Percentiles rank a stretch among this genome's conserved stretches.
phyloP scores from a whole-genome alignment of 2,888 invertebrate genomes.

The Agonopterix arenella region DNA sequence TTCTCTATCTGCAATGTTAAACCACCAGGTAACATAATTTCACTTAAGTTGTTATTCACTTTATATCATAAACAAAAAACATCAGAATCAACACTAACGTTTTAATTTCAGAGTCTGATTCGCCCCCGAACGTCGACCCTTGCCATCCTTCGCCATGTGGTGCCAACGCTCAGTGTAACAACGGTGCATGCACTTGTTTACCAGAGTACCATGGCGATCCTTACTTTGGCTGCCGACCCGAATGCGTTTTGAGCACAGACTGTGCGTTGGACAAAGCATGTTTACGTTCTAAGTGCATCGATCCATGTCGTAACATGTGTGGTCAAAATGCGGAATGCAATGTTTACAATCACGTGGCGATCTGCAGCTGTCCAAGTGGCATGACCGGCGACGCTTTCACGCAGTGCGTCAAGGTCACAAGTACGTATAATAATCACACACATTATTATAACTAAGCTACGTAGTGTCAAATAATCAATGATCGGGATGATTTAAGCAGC shows the following conservation, averaged over 20 bases:
- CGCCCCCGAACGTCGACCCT: slow-evolving; percentile 70
- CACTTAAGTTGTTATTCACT: background rate
- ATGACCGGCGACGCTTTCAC: slow-evolving; percentile 85
- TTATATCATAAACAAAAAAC: slow-evolving; percentile 1
- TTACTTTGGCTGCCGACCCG: slow-evolving; percentile 85
- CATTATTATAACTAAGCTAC: too few relatives aligned
- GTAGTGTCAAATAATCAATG: too few relatives aligned
- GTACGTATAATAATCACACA: slow-evolving; percentile 47
- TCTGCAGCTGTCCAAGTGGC: slow-evolving; percentile 79
- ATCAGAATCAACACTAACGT: background rate
- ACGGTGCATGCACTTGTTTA: slow-evolving; percentile 85
- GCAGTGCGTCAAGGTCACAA: slow-evolving; percentile 76
- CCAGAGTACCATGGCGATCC: slow-evolving; percentile 89
- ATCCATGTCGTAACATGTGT: slow-evolving; percentile 91
- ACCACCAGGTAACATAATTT: slow-evolving; percentile 46
- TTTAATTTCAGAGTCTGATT: slow-evolving; percentile 30
- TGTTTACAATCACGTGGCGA: slow-evolving; percentile 83
- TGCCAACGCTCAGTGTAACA: slow-evolving; percentile 83
- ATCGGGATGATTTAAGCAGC: too few relatives aligned
- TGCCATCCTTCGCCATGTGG: slow-evolving; percentile 89
- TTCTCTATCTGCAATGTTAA: slow-evolving; percentile 81
- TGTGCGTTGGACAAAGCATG: slow-evolving; percentile 88
- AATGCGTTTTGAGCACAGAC: slow-evolving; percentile 87
- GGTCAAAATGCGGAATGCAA: slow-evolving; percentile 86
- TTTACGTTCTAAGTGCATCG: slow-evolving; percentile 85